Evolutionary conservation across 2,113 vertebrate genomes (phyloP).

Genomic region (Isichthys henryi): DNA sequence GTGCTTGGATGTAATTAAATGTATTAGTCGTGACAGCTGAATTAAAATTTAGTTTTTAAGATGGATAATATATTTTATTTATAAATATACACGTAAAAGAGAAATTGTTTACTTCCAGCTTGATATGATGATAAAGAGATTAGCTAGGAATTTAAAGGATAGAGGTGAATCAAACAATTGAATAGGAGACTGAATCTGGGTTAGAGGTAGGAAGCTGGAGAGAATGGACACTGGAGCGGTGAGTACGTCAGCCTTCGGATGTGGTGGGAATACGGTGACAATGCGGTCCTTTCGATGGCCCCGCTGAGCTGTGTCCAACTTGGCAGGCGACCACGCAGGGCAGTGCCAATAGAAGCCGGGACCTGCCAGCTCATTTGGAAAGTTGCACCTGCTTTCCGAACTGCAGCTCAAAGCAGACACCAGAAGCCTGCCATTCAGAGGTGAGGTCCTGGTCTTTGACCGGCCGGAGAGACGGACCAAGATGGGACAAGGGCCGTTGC

Average conservation of each 20-base stretch:
- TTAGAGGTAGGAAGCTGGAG: not conserved
- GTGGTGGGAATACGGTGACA: not conserved
- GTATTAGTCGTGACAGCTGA: not conserved
- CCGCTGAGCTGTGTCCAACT: not conserved
- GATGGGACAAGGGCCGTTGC: not conserved
- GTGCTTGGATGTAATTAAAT: slow-evolving; percentile 14
- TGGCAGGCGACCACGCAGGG: not conserved
- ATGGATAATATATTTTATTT: not conserved
- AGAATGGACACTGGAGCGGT: not conserved
- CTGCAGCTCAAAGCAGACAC: not conserved
- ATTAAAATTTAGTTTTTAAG: not conserved
- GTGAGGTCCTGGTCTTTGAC: not conserved
- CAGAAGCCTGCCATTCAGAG: not conserved
- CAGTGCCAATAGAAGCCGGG: not conserved
- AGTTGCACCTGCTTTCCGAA: not conserved
- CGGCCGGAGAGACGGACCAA: not conserved
- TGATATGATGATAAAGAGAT: not conserved
- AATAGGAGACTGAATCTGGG: not conserved
- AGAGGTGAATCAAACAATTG: not conserved
- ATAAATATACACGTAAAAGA: not conserved
- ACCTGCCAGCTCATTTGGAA: not conserved
- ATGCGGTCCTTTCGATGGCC: not conserved
- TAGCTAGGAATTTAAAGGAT: not conserved
- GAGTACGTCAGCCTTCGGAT: not conserved
- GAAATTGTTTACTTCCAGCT: not conserved